Percentiles rank a stretch among this genome's conserved stretches.
phyloP scores from a whole-genome alignment of 2,797 vertebrate genomes.

The Tympanoctomys barrerae region DNA sequence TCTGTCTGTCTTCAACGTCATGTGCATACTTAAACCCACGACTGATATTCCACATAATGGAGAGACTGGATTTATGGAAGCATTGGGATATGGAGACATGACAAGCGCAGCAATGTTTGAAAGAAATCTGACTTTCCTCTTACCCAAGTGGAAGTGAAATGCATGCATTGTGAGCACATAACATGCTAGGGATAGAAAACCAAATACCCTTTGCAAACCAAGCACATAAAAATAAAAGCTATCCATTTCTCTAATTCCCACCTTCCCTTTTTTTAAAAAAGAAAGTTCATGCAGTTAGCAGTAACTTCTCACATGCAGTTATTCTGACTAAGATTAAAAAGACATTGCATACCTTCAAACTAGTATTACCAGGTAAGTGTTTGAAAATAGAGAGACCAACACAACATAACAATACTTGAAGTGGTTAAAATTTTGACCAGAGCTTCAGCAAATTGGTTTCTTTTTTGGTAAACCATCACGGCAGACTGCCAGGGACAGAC shows the following conservation, averaged over 20 bases:
- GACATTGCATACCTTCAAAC: slow-evolving; percentile 67
- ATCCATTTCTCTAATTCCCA: not conserved
- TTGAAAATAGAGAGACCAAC: slow-evolving; percentile 76
- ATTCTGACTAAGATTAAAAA: slow-evolving; percentile 75
- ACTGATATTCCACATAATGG: slow-evolving; percentile 90
- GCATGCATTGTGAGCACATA: slow-evolving; percentile 85
- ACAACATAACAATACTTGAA: slow-evolving; percentile 70
- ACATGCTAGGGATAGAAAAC: slow-evolving; percentile 82
- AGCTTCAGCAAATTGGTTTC: slow-evolving; percentile 85
- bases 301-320: slow-evolving; percentile 77
- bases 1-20: slow-evolving; percentile 87
- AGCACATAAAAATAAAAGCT: slow-evolving; percentile 72
- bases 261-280: slow-evolving; percentile 74
- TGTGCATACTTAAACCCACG: slow-evolving; percentile 90
- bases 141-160: slow-evolving; percentile 83
- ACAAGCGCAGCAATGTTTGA: slow-evolving; percentile 89
- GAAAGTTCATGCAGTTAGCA: slow-evolving; percentile 83
- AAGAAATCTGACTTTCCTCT: slow-evolving; percentile 87
- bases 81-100: slow-evolving; percentile 88
- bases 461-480: slow-evolving; percentile 71
- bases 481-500: slow-evolving; percentile 63
- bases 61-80: slow-evolving; percentile 90
- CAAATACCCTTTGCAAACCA: slow-evolving; percentile 68
- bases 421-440: slow-evolving; percentile 82
- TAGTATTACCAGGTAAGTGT: slow-evolving; percentile 68